phyloP scores from a whole-genome alignment of 2,797 vertebrate species.

The Rhinoraja longicauda region DNA sequence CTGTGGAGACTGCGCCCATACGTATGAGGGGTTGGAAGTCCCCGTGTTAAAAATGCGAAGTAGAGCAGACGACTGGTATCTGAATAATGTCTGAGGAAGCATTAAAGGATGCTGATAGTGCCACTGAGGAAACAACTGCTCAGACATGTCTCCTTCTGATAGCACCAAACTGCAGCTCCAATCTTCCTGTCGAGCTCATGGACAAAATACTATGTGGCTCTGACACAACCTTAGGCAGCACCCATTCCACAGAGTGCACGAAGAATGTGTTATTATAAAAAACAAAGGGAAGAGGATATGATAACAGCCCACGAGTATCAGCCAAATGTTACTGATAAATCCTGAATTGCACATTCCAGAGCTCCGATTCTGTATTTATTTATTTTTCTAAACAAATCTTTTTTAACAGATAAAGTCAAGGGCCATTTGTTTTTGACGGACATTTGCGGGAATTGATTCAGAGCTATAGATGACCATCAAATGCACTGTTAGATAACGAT shows the following conservation, averaged over 20 bases:
- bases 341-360: conserved; percentile 23
- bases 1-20: background rate
- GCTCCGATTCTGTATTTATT: background rate
- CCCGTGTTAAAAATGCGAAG: background rate
- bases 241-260: background rate
- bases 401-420: background rate
- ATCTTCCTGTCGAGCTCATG: background rate
- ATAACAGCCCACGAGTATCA: conserved; percentile 1
- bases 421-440: background rate
- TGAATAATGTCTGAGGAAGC: conserved; percentile 17
- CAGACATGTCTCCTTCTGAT: conserved; percentile 21
- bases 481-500: background rate
- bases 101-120: conserved; percentile 30
- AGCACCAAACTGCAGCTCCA: background rate
- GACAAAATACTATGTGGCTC: background rate
- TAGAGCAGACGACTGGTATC: background rate
- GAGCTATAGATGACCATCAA: background rate
- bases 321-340: conserved; percentile 30
- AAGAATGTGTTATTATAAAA: conserved; percentile 20
- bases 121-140: conserved; percentile 24
- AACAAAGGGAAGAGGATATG: conserved; percentile 37
- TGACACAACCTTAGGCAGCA: conserved; percentile 17
- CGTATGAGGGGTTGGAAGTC: no score
- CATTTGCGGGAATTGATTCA: background rate
- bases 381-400: conserved; percentile 19